Conservation (phyloP, 35 echinoderm and acorn worm species). For the Anneissia japonica region DNA sequence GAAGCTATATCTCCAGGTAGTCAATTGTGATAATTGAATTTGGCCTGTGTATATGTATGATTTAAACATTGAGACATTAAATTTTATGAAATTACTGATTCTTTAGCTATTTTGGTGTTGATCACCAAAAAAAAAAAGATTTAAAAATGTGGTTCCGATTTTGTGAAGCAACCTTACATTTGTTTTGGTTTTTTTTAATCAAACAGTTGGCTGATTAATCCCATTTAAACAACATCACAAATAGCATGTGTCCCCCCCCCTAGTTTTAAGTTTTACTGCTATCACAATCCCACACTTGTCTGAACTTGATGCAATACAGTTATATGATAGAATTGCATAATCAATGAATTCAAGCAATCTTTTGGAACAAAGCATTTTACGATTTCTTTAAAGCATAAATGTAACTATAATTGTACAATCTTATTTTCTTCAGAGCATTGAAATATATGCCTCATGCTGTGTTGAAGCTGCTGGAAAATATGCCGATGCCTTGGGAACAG, state of each 20-base stretch:
- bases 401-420: too few relatives aligned
- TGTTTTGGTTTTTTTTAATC: too few relatives aligned
- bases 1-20: background rate
- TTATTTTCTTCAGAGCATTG: slow-evolving; percentile 55
- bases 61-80: background rate
- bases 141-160: background rate
- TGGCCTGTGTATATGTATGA: background rate
- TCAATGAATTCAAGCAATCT: too few relatives aligned
- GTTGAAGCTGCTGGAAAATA: slow-evolving; percentile 95
- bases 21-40: background rate
- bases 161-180: background rate
- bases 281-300: background rate
- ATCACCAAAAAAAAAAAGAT: background rate
- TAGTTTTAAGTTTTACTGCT: background rate
- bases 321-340: background rate
- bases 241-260: background rate
- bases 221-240: too few relatives aligned
- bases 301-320: background rate
- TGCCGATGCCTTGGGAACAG: slow-evolving; percentile 99
- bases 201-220: too few relatives aligned
- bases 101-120: background rate
- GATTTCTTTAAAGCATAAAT: too few relatives aligned
- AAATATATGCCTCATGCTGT: slow-evolving; percentile 99
- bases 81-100: background rate
- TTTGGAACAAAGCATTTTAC: too few relatives aligned